Conservation (phyloP, 2,888 invertebrate genomes). For the Parnassius orleans region DNA sequence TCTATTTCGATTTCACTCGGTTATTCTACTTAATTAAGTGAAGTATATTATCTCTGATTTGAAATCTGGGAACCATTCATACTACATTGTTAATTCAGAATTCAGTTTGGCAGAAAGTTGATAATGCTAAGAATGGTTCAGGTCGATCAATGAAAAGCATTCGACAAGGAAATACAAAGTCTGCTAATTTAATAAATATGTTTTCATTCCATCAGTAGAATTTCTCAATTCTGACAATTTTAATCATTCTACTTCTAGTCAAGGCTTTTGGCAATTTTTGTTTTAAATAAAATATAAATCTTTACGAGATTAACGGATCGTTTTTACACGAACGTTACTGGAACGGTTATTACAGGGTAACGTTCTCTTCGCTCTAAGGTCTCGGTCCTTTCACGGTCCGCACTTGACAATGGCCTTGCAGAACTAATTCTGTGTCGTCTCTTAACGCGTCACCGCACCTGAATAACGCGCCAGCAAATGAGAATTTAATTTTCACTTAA, state of each 20-base stretch:
- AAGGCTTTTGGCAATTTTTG: too few relatives aligned
- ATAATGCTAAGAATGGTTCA: too few relatives aligned
- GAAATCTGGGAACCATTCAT: neutral
- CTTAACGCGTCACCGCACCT: slow-evolving; percentile 6
- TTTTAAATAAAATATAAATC: too few relatives aligned
- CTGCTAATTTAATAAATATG: too few relatives aligned
- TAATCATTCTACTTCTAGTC: too few relatives aligned
- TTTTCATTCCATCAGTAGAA: too few relatives aligned
- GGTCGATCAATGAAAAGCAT: too few relatives aligned
- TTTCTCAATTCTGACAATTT: too few relatives aligned
- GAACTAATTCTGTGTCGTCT: slow-evolving; percentile 28
- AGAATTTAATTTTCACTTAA: slow-evolving; percentile 7
- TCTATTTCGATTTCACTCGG: too few relatives aligned
- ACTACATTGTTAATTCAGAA: too few relatives aligned
- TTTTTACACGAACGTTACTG: slow-evolving; percentile 4
- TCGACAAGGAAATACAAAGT: too few relatives aligned
- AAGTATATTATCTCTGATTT: slow-evolving; percentile 3
- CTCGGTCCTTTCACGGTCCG: neutral
- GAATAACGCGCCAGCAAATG: slow-evolving; percentile 23
- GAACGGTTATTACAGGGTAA: neutral
- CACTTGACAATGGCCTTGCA: slow-evolving; percentile 31
- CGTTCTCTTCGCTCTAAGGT: neutral
- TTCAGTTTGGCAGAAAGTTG: too few relatives aligned
- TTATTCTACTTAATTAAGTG: neutral
- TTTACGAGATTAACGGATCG: neutral